phyloP scores from a whole-genome alignment of 2,113 vertebrate genomes.

The Coryphaenoides rupestris region DNA sequence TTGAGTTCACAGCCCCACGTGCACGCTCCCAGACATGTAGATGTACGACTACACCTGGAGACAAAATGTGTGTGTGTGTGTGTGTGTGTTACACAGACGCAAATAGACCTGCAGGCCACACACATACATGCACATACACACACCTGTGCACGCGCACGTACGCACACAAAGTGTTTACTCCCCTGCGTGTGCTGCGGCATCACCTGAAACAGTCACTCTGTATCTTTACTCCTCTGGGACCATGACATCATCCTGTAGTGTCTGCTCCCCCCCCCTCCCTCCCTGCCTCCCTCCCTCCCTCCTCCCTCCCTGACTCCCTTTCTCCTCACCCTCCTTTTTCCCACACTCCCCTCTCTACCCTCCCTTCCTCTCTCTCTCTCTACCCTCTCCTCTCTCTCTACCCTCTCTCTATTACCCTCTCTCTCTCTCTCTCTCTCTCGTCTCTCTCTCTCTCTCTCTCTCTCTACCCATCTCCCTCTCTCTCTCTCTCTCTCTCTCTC shows the following conservation, averaged over 20 bases:
- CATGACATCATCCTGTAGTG: constrained; percentile 69
- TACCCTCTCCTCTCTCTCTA: constrained; percentile 34
- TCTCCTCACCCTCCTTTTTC: constrained; percentile 27
- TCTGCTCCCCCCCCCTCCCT: constrained; percentile 50
- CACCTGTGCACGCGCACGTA: constrained; percentile 14
- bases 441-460: not conserved
- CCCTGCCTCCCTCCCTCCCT: constrained; percentile 30
- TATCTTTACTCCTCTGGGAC: constrained; percentile 60
- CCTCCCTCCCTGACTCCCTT: not conserved
- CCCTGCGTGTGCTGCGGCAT: constrained; percentile 63
- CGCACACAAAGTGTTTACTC: constrained; percentile 51
- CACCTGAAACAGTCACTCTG: constrained; percentile 68
- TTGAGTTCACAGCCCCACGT: too few relatives aligned
- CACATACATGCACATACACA: constrained; percentile 7
- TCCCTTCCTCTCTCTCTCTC: constrained; percentile 34
- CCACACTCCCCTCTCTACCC: constrained; percentile 33
- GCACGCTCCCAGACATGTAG: too few relatives aligned
- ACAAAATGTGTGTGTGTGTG: too few relatives aligned
- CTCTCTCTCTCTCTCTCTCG: not conserved
- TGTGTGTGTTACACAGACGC: too few relatives aligned
- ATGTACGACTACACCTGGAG: too few relatives aligned
- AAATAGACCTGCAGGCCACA: not conserved
- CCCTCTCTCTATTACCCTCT: not conserved
- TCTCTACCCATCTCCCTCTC: not conserved
- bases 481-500: constrained; percentile 32